phyloP scores from a whole-genome alignment of 2,888 invertebrate genomes.

The Parnassius glacialis region DNA sequence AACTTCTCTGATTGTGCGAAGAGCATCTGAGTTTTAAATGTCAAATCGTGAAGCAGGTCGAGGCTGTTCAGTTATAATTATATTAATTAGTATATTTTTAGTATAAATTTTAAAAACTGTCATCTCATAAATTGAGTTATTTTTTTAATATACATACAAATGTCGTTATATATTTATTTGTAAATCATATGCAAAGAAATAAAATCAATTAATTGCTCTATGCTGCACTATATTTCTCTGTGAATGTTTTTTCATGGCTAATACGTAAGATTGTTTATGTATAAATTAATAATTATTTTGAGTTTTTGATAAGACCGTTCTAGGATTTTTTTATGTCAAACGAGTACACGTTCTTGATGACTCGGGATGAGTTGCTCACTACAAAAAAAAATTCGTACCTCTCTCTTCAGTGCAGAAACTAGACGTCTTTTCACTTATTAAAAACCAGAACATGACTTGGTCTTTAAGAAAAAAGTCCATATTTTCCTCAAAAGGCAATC shows the following conservation, averaged over 20 bases:
- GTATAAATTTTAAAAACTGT: constrained; percentile 22
- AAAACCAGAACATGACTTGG: too few species aligned
- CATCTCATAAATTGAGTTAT: constrained; percentile 17
- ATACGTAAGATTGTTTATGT: too few species aligned
- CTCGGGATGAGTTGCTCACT: too few species aligned
- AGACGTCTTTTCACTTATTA: too few species aligned
- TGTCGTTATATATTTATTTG: constrained; percentile 10
- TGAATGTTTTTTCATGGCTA: not conserved
- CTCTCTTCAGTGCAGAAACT: too few species aligned
- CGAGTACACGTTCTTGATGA: too few species aligned
- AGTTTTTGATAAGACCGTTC: too few species aligned
- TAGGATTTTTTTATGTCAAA: too few species aligned
- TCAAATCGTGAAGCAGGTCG: constrained; percentile 21
- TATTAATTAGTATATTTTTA: constrained; percentile 28
- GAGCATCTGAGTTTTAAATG: constrained; percentile 18
- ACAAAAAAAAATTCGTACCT: too few species aligned
- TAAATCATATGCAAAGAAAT: not conserved
- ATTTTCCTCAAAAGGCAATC: too few species aligned
- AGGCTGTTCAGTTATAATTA: constrained; percentile 26
- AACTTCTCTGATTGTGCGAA: constrained; percentile 14
- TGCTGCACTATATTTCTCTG: not conserved
- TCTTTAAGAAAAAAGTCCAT: too few species aligned
- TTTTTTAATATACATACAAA: constrained; percentile 19
- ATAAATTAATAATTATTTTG: too few species aligned
- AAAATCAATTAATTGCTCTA: not conserved